A percentile compares a stretch with the other conserved stretches of the same genome.
Conservation (phyloP, 2,113 vertebrate genomes). For the Thalassoma bifasciatum region DNA sequence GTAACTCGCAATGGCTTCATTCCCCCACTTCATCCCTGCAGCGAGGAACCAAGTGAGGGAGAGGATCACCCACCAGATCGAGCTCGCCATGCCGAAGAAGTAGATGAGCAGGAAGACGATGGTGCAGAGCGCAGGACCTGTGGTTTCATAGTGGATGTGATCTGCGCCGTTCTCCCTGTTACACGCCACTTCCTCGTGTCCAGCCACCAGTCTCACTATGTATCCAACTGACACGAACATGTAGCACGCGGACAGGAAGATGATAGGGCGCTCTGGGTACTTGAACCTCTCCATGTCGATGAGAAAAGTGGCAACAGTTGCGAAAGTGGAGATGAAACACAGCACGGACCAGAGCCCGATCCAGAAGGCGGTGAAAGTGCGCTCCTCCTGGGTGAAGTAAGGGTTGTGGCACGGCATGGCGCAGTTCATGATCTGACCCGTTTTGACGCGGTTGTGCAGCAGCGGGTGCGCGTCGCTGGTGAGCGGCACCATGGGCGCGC, state of each 20-base stretch:
- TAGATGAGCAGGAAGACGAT: slow-evolving; percentile 93
- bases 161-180: slow-evolving; percentile 80
- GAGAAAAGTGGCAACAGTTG: slow-evolving; percentile 92
- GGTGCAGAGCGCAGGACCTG: slow-evolving; percentile 92
- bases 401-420: slow-evolving; percentile 92
- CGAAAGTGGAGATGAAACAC: slow-evolving; percentile 93
- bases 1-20: slow-evolving; percentile 92
- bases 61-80: slow-evolving; percentile 94
- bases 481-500: slow-evolving; percentile 89
- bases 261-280: slow-evolving; percentile 94
- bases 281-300: slow-evolving; percentile 94
- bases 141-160: slow-evolving; percentile 91
- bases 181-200: slow-evolving; percentile 91
- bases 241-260: slow-evolving; percentile 94
- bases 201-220: slow-evolving; percentile 89
- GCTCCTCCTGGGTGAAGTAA: slow-evolving; percentile 89
- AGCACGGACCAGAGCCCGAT: slow-evolving; percentile 92
- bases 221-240: slow-evolving; percentile 92
- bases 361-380: slow-evolving; percentile 92
- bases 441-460: slow-evolving; percentile 88
- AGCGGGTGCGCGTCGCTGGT: slow-evolving; percentile 86
- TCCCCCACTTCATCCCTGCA: slow-evolving; percentile 93
- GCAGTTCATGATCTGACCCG: slow-evolving; percentile 89
- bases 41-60: slow-evolving; percentile 93
- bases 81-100: slow-evolving; percentile 93